A percentile compares a stretch with the other conserved stretches of the same genome.
These are phyloP conservation scores for Diacarnus erythraeanus DNA, from an alignment of 37 sponge, comb jelly and placozoan species.

Conservation along the genomic window DNA sequence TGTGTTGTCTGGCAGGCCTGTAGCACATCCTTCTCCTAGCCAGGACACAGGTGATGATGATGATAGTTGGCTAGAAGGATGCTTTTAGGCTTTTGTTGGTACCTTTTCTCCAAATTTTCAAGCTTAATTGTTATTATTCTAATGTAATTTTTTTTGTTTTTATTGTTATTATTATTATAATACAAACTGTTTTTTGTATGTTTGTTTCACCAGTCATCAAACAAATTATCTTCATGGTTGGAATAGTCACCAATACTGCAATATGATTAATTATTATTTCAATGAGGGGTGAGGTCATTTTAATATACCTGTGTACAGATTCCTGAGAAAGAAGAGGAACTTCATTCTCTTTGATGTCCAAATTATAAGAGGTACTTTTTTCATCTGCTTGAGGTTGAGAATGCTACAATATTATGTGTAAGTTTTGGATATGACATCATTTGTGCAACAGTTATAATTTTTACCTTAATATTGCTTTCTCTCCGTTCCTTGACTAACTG, in stretches of 20 bases:
- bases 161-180: background rate
- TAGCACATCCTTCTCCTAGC: too few species aligned
- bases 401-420: background rate
- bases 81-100: conserved; percentile 27
- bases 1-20: too few species aligned
- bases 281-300: background rate
- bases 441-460: background rate
- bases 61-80: conserved; percentile 58
- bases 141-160: background rate
- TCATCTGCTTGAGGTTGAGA: background rate
- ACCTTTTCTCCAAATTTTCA: background rate
- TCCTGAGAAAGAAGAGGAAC: conserved; percentile 18
- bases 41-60: background rate
- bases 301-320: conserved; percentile 15
- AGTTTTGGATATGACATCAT: background rate
- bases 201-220: conserved; percentile 30
- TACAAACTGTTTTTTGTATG: background rate
- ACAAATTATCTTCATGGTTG: conserved; percentile 13
- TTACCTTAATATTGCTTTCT: background rate
- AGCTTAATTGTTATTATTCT: background rate
- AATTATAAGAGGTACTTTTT: background rate
- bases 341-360: background rate
- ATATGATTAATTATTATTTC: background rate
- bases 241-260: conserved; percentile 13
- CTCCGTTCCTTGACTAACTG: conserved; percentile 55